phyloP scores from a whole-genome alignment of 2,113 vertebrate genomes.

The Pelecanus crispus region DNA sequence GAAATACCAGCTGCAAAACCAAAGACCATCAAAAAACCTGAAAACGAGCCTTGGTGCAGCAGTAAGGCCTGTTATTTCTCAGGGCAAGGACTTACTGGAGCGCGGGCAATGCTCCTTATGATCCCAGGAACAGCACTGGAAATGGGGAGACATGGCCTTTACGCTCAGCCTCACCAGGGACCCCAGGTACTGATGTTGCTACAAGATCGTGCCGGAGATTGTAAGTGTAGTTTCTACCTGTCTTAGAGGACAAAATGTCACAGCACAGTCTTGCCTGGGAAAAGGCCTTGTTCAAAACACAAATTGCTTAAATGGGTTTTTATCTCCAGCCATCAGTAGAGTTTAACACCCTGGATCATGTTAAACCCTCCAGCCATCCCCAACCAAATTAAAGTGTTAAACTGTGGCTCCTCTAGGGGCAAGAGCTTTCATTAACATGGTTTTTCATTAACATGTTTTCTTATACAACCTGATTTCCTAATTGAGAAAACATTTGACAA shows the following conservation, averaged over 20 bases:
- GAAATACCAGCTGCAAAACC: background rate
- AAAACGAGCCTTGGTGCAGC: background rate
- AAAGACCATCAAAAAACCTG: background rate
- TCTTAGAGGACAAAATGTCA: background rate
- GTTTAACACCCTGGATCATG: background rate
- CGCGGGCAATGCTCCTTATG: fast-evolving
- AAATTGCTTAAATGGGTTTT: background rate
- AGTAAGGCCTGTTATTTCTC: background rate
- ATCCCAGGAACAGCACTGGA: background rate
- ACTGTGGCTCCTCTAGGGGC: background rate
- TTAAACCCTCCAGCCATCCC: background rate
- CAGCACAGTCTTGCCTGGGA: background rate
- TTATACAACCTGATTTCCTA: background rate
- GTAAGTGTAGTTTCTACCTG: background rate
- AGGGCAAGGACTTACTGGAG: background rate
- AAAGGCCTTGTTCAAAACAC: background rate
- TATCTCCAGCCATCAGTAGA: background rate
- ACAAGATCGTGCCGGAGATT: background rate
- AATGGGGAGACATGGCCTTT: background rate
- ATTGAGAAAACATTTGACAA: background rate
- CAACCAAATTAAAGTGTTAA: background rate
- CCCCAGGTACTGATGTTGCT: fast-evolving
- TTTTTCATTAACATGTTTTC: conserved; percentile 27
- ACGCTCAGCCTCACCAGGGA: background rate
- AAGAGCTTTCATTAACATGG: background rate